Conservation (phyloP, 2,113 vertebrate genomes). For the Haemorhous mexicanus region DNA sequence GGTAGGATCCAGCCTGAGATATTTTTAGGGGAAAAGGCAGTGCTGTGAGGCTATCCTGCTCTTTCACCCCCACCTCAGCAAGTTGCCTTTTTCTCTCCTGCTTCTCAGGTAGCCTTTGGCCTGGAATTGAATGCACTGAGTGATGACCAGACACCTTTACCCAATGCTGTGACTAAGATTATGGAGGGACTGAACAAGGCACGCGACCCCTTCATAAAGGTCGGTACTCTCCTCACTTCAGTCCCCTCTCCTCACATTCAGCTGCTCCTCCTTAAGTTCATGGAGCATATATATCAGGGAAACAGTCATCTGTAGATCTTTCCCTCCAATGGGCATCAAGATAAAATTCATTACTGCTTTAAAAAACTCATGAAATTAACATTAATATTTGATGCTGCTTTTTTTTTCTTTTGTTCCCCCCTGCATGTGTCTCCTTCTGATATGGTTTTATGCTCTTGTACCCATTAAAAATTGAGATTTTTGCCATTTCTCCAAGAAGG, state of each 20-base stretch:
- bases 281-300: accelerated
- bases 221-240: slow-evolving; percentile 8
- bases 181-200: slow-evolving; percentile 74
- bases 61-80: neutral
- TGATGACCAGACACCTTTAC: slow-evolving; percentile 69
- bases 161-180: slow-evolving; percentile 74
- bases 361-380: neutral
- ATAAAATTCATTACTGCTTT: neutral
- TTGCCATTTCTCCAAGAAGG: neutral
- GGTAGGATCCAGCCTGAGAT: neutral
- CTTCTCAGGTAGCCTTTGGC: slow-evolving; percentile 83
- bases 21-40: neutral
- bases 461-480: neutral
- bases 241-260: neutral
- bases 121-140: slow-evolving; percentile 80
- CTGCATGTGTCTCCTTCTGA: neutral
- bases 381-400: neutral
- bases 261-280: neutral
- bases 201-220: slow-evolving; percentile 69
- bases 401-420: neutral
- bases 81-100: neutral
- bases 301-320: neutral
- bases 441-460: neutral
- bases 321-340: neutral
- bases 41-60: neutral